Percentiles rank a stretch among this genome's conserved stretches.
Conservation (phyloP, 2,113 vertebrate species). For the Menura novaehollandiae region DNA sequence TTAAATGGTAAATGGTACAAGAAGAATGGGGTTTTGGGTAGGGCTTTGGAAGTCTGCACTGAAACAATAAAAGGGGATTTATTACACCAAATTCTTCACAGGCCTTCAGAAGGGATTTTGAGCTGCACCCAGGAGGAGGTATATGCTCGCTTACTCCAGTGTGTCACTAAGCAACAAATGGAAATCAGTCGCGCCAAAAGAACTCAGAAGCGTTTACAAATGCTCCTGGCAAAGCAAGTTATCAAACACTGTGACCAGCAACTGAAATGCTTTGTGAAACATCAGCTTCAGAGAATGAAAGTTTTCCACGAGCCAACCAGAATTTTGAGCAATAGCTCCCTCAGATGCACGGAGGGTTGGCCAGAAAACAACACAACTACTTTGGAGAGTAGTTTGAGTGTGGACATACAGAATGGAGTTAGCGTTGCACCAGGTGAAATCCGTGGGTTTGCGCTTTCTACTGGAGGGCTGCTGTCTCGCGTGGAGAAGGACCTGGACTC, state of each 20-base stretch:
- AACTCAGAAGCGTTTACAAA: slow-evolving; percentile 82
- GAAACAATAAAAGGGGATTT: slow-evolving; percentile 61
- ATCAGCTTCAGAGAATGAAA: slow-evolving; percentile 64
- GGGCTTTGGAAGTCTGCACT: slow-evolving; percentile 45
- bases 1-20: slow-evolving; percentile 65
- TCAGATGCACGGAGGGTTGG: slow-evolving; percentile 58
- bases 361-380: background rate
- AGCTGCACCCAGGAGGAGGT: slow-evolving; percentile 55
- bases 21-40: slow-evolving; percentile 66
- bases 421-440: slow-evolving; percentile 67
- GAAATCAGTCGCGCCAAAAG: slow-evolving; percentile 75
- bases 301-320: slow-evolving; percentile 43
- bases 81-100: slow-evolving; percentile 51
- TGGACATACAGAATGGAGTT: slow-evolving; percentile 30
- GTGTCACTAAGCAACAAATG: slow-evolving; percentile 76
- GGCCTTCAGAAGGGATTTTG: slow-evolving; percentile 46
- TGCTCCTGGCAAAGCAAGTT: slow-evolving; percentile 81
- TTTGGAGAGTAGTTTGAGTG: slow-evolving; percentile 19
- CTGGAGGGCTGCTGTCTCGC: slow-evolving; percentile 74
- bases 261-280: slow-evolving; percentile 78
- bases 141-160: slow-evolving; percentile 69
- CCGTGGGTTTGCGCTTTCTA: slow-evolving; percentile 71
- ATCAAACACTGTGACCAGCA: slow-evolving; percentile 80
- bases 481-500: slow-evolving; percentile 86
- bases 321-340: slow-evolving; percentile 40